Percentiles rank a stretch among this genome's conserved stretches.
Conservation (phyloP, 2,113 vertebrate species). For the Ophthalmolycus amberensis region DNA sequence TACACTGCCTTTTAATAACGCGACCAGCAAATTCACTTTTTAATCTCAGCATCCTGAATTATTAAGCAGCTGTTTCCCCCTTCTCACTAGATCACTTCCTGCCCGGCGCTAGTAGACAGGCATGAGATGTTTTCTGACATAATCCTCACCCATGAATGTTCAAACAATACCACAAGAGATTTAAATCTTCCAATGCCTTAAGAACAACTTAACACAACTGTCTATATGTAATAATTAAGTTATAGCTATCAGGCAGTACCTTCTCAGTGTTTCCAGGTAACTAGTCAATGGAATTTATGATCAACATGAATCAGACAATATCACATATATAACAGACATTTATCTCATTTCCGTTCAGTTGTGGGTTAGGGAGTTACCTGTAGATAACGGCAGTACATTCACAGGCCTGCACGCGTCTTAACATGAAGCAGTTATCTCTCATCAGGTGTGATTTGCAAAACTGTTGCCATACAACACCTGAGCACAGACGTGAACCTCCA, state of each 20-base stretch:
- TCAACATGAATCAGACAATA: background rate
- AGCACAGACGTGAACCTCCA: background rate
- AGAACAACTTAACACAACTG: background rate
- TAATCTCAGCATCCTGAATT: slow-evolving; percentile 85
- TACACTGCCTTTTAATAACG: slow-evolving; percentile 84
- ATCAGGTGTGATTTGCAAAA: background rate
- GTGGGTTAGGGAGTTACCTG: background rate
- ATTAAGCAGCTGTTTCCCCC: slow-evolving; percentile 81
- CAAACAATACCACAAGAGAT: background rate
- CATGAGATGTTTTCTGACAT: slow-evolving; percentile 10
- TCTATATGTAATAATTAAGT: background rate
- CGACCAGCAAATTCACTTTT: slow-evolving; percentile 76
- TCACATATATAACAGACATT: background rate
- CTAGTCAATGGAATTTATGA: background rate
- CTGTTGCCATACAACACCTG: background rate
- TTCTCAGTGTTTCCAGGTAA: no score
- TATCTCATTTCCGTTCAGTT: background rate
- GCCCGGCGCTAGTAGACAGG: slow-evolving; percentile 21
- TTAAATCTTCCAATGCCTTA: background rate
- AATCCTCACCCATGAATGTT: background rate
- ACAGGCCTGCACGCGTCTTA: background rate
- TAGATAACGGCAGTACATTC: background rate
- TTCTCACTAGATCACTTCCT: slow-evolving; percentile 51
- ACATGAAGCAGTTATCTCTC: background rate
- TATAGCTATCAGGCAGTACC: background rate